A percentile compares a stretch with the other conserved stretches of the same genome.
phyloP scores from a whole-genome alignment of 2,888 invertebrate genomes.

The Oligia strigilis region DNA sequence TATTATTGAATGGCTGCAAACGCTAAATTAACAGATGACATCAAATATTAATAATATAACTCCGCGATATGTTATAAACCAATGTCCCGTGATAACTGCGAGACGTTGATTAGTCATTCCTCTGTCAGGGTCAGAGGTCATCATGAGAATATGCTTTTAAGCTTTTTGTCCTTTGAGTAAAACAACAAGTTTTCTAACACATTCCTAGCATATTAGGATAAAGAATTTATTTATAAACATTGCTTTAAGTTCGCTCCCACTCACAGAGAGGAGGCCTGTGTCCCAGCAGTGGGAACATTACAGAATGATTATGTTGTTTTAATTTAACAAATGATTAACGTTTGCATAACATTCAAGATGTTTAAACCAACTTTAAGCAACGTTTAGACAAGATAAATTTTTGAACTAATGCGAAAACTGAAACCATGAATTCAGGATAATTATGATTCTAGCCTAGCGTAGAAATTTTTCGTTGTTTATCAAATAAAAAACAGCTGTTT shows the following conservation, averaged over 20 bases:
- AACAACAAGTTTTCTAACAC: conserved; percentile 52
- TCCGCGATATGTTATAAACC: conserved; percentile 14
- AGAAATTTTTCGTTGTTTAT: too few species aligned
- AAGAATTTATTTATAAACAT: neutral
- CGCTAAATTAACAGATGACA: conserved; percentile 32
- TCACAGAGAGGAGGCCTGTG: too few species aligned
- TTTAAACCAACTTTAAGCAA: too few species aligned
- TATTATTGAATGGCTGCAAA: neutral
- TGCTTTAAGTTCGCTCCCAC: neutral
- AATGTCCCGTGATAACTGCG: conserved; percentile 33
- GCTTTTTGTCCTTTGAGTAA: conserved; percentile 28
- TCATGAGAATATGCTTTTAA: conserved; percentile 15
- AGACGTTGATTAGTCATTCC: conserved; percentile 47
- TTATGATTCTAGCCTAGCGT: too few species aligned
- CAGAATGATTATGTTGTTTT: too few species aligned
- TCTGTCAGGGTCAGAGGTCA: conserved; percentile 36
- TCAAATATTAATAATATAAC: conserved; percentile 37
- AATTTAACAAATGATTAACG: neutral
- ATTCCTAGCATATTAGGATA: conserved; percentile 6
- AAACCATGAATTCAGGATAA: too few species aligned
- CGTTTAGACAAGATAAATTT: too few species aligned
- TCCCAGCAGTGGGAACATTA: too few species aligned
- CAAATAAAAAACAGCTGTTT: too few species aligned
- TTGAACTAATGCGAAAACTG: too few species aligned
- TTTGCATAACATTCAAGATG: neutral